Evolutionary conservation across 2,113 vertebrate species (phyloP).

Genomic region (Parus major): DNA sequence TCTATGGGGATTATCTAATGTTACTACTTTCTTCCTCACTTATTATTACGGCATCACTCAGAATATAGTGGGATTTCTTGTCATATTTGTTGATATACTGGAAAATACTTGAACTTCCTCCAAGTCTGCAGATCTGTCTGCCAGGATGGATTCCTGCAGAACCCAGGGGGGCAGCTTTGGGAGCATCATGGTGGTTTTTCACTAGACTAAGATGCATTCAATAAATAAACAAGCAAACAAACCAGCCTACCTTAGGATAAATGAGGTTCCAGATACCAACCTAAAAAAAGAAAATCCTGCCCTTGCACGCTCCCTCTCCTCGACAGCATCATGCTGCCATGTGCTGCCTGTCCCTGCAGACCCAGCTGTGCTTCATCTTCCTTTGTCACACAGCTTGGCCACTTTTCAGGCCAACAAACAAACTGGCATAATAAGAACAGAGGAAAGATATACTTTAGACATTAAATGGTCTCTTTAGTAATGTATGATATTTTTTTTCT

Average conservation of each 20-base stretch:
- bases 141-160: constrained; percentile 44
- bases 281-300: not conserved
- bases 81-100: constrained; percentile 40
- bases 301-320: not conserved
- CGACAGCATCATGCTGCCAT: not conserved
- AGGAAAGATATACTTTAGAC: not conserved
- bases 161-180: constrained; percentile 12
- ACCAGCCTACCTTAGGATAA: not conserved
- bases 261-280: not conserved
- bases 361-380: not conserved
- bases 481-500: not conserved
- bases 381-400: not conserved
- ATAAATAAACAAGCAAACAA: not conserved
- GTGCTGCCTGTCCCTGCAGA: not conserved
- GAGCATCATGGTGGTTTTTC: not conserved
- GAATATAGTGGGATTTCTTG: constrained; percentile 47
- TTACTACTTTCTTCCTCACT: constrained; percentile 45
- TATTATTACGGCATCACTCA: constrained; percentile 39
- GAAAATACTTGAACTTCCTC: constrained; percentile 54
- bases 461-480: not conserved
- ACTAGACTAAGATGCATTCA: not conserved
- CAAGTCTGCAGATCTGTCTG: constrained; percentile 38
- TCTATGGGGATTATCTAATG: constrained; percentile 61
- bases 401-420: not conserved
- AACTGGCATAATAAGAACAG: not conserved